Evolutionary conservation across 2,888 invertebrate genomes (phyloP).

Genomic region (Watsonalla cultraria): DNA sequence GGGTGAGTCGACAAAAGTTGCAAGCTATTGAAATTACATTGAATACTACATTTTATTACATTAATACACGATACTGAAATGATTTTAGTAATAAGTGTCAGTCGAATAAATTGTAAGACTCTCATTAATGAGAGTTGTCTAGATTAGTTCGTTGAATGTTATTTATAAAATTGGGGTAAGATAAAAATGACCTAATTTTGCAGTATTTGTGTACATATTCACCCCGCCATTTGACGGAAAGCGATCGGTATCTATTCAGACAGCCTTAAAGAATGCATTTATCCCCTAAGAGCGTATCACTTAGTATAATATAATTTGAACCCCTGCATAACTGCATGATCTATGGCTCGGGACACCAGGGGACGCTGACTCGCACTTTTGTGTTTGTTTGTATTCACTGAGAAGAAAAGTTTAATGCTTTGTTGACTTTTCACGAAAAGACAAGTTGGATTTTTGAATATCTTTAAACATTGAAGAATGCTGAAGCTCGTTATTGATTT

Average conservation of each 20-base stretch:
- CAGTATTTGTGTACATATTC: not conserved
- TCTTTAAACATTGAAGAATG: no score
- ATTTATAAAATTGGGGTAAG: no score
- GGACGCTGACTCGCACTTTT: not conserved
- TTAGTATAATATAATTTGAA: slow-evolving; percentile 66
- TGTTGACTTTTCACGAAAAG: not conserved
- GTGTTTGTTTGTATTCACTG: not conserved
- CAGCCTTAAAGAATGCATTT: slow-evolving; percentile 2
- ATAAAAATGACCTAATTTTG: not conserved
- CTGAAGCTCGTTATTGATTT: no score
- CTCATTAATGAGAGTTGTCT: no score
- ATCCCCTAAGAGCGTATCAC: slow-evolving; percentile 55
- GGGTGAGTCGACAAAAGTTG: not conserved
- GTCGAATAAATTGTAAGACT: no score
- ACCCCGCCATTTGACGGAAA: not conserved
- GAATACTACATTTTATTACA: no score
- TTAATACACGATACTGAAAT: no score
- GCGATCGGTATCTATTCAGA: not conserved
- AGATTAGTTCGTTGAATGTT: no score
- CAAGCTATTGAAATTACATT: no score
- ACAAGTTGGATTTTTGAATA: not conserved
- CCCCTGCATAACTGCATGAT: slow-evolving; percentile 34
- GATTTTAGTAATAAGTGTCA: no score
- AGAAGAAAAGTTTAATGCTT: not conserved
- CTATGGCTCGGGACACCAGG: not conserved